These are phyloP conservation scores for Chunga burmeisteri DNA, from an alignment of 2,113 vertebrate genomes.

Conservation along the genomic window DNA sequence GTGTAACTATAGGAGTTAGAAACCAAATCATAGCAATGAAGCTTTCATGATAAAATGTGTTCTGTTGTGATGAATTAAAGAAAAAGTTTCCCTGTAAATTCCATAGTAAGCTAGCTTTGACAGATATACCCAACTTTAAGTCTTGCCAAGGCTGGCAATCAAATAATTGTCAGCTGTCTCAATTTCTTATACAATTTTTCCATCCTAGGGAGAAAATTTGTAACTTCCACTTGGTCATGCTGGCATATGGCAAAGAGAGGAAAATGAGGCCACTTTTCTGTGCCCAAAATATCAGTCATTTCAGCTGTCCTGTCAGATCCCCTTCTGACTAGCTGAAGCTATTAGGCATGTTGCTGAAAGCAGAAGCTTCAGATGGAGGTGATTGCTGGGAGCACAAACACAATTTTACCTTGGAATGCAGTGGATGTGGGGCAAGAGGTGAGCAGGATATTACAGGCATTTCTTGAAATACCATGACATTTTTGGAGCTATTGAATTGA, in stretches of 20 bases:
- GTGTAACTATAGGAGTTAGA: background rate
- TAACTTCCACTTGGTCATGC: background rate
- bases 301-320: background rate
- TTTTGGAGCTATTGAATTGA: background rate
- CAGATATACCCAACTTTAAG: background rate
- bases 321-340: background rate
- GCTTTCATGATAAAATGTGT: background rate
- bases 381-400: background rate
- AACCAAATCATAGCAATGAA: background rate
- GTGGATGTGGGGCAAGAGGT: background rate
- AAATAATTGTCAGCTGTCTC: background rate
- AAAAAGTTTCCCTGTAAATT: background rate
- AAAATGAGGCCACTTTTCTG: background rate
- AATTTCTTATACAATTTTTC: background rate
- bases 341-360: background rate
- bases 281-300: background rate
- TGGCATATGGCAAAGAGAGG: background rate
- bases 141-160: background rate
- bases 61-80: background rate
- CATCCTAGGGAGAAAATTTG: background rate
- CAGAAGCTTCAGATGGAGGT: background rate
- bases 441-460: background rate
- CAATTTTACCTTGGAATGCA: background rate
- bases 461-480: background rate
- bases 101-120: background rate